These are phyloP conservation scores for Alouatta caraya DNA, from an alignment of 2,797 vertebrate genomes.

Conservation along the genomic window DNA sequence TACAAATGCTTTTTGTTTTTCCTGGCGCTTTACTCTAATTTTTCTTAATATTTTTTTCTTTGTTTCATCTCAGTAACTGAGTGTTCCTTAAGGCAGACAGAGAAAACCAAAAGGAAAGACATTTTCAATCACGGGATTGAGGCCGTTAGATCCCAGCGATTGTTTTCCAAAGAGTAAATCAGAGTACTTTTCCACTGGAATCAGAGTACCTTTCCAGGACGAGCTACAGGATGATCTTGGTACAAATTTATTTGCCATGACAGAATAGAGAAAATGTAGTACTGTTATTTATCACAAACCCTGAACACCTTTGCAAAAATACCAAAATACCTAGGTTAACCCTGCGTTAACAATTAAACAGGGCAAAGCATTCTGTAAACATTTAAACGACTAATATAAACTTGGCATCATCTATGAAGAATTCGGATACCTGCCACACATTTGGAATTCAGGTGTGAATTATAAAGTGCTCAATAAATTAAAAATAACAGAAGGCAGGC, in stretches of 20 bases:
- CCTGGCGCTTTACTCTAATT: conserved; percentile 1
- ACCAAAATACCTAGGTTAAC: background rate
- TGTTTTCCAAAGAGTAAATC: conserved; percentile 30
- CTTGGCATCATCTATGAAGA: background rate
- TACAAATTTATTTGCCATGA: background rate
- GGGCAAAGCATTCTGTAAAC: background rate
- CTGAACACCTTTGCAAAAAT: background rate
- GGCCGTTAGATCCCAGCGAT: background rate
- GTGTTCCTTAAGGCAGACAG: background rate
- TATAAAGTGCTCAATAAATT: background rate
- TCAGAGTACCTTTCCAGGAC: background rate
- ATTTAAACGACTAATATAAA: background rate
- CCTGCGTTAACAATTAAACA: background rate
- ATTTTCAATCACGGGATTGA: background rate
- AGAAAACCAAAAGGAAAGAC: background rate
- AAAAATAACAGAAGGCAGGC: background rate
- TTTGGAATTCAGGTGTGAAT: conserved; percentile 1
- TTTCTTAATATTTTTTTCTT: conserved; percentile 13
- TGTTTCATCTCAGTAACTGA: conserved; percentile 15
- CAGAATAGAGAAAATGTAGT: conserved; percentile 19
- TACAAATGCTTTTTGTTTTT: background rate
- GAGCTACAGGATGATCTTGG: background rate
- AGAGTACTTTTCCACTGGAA: background rate
- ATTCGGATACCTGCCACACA: background rate
- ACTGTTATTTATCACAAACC: background rate